These are phyloP conservation scores for Ceyx cyanopectus DNA, from an alignment of 2,113 vertebrate species.

Conservation along the genomic window DNA sequence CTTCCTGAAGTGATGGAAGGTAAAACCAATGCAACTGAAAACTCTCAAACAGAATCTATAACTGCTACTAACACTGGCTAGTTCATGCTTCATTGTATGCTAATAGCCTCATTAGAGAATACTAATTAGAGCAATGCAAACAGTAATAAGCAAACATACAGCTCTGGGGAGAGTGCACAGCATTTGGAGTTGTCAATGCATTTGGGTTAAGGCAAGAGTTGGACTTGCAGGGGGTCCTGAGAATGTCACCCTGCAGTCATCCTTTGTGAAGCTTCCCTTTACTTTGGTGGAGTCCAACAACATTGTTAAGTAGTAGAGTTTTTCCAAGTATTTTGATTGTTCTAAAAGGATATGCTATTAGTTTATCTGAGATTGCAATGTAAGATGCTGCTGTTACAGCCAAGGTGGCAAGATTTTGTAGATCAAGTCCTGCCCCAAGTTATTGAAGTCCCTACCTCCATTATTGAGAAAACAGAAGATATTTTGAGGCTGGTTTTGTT, in stretches of 20 bases:
- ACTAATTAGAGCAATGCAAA: background rate
- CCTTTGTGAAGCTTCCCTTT: background rate
- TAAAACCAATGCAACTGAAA: background rate
- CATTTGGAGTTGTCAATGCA: too few relatives aligned
- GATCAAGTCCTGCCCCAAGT: background rate
- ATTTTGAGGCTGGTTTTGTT: background rate
- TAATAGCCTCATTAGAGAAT: background rate
- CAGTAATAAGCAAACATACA: background rate
- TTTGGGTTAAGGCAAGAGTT: background rate
- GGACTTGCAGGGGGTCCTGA: background rate
- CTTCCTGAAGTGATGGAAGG: background rate
- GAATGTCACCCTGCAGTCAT: background rate
- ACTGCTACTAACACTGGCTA: fast-evolving
- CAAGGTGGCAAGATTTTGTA: background rate
- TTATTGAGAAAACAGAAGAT: background rate
- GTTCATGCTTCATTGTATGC: background rate
- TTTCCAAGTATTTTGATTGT: background rate
- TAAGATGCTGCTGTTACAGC: background rate
- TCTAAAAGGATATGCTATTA: background rate
- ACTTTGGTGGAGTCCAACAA: background rate
- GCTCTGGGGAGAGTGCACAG: background rate
- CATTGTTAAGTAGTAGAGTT: background rate
- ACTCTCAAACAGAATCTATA: background rate
- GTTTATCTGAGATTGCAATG: background rate
- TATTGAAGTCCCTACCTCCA: background rate